phyloP scores from a whole-genome alignment of 2,888 invertebrate genomes.

The Hyposoter dolosus region DNA sequence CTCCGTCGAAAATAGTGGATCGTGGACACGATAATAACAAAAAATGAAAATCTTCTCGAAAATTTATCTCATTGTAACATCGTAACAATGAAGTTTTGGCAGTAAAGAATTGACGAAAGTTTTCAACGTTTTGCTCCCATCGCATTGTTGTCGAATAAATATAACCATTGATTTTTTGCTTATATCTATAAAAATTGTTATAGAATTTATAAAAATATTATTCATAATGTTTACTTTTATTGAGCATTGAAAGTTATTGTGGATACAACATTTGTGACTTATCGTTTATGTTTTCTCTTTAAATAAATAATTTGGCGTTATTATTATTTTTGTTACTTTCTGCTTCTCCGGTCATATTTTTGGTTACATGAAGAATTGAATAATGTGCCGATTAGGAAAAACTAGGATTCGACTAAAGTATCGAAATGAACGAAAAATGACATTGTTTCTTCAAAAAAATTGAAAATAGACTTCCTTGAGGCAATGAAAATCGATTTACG shows the following conservation, averaged over 20 bases:
- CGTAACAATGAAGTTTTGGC: background rate
- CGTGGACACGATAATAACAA: background rate
- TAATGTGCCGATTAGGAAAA: no score
- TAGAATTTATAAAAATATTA: no score
- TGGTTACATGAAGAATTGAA: background rate
- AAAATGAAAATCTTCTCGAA: background rate
- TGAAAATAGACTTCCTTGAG: background rate
- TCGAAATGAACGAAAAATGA: background rate
- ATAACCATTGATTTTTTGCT: background rate
- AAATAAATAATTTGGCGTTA: no score
- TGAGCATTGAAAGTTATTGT: background rate
- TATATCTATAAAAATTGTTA: background rate
- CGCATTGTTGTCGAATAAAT: background rate
- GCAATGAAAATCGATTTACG: background rate
- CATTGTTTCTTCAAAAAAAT: background rate
- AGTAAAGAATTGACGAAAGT: background rate
- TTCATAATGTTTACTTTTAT: no score
- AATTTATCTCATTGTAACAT: background rate
- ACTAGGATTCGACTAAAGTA: background rate
- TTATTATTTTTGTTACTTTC: background rate
- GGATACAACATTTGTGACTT: background rate
- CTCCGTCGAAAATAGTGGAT: background rate
- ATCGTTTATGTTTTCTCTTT: background rate
- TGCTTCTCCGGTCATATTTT: background rate
- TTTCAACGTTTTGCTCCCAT: background rate